A percentile compares a stretch with the other conserved stretches of the same genome.
Evolutionary conservation across 2,888 invertebrate species (phyloP).

Genomic region (Ferdinandea cuprea): DNA sequence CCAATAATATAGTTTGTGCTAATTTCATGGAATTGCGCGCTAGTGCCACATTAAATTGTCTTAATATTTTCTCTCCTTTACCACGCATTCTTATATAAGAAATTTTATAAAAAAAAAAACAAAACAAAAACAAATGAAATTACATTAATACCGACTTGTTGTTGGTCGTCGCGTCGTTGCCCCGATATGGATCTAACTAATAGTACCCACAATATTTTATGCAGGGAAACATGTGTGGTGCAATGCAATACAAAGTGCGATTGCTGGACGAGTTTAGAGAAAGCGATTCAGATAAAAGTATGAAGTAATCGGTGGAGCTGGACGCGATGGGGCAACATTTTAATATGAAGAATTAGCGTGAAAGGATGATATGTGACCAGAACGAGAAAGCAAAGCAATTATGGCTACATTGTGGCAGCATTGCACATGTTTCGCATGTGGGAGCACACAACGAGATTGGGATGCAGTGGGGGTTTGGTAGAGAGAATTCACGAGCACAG

Average conservation of each 20-base stretch:
- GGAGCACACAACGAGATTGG: conserved; percentile 7
- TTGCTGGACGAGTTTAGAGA: conserved; percentile 26
- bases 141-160: conserved; percentile 41
- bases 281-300: conserved; percentile 37
- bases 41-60: conserved; percentile 70
- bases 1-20: conserved; percentile 60
- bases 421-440: conserved; percentile 28
- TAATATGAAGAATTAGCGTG: conserved; percentile 58
- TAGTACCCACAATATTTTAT: conserved; percentile 33
- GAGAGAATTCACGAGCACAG: conserved; percentile 36
- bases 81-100: conserved; percentile 44
- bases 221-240: conserved; percentile 32
- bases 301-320: conserved; percentile 46
- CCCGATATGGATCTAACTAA: conserved; percentile 62
- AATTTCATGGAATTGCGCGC: conserved; percentile 71
- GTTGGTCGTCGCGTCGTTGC: conserved; percentile 32
- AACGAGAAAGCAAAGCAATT: conserved; percentile 50
- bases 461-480: conserved; percentile 15
- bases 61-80: conserved; percentile 57
- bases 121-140: conserved; percentile 18
- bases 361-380: conserved; percentile 56
- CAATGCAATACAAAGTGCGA: conserved; percentile 61
- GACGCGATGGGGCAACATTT: conserved; percentile 51
- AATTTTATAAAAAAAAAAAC: conserved; percentile 11
- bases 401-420: conserved; percentile 25